Percentiles rank a stretch among this genome's conserved stretches.
Evolutionary conservation across 2,888 invertebrate species (phyloP).

Genomic region (Campopleginae sp.): DNA sequence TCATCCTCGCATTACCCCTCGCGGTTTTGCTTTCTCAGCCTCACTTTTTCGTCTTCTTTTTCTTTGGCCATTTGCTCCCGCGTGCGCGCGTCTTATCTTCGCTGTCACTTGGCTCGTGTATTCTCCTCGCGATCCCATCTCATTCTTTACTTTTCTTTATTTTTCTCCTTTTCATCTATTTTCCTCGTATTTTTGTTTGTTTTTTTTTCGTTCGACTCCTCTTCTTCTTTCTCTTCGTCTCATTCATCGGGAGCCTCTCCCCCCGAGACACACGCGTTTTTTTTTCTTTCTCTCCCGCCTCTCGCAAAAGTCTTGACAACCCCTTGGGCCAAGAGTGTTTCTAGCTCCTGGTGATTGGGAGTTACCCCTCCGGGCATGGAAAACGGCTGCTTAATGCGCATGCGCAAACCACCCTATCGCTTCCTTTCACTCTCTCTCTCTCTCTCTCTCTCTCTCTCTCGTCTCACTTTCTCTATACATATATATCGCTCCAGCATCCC

Average conservation of each 20-base stretch:
- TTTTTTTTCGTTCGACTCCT: slow-evolving; percentile 2
- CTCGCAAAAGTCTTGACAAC: slow-evolving; percentile 74
- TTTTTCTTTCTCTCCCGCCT: slow-evolving; percentile 66
- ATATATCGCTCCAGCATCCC: slow-evolving; percentile 52
- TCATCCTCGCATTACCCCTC: slow-evolving; percentile 24
- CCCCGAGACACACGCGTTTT: slow-evolving; percentile 17
- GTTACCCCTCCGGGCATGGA: slow-evolving; percentile 82
- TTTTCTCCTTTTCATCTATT: not conserved
- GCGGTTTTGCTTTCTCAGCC: not conserved
- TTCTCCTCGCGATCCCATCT: not conserved
- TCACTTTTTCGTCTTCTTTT: slow-evolving; percentile 5
- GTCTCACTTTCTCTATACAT: not conserved
- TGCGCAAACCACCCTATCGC: slow-evolving; percentile 73
- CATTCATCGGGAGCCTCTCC: slow-evolving; percentile 14
- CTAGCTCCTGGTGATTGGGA: slow-evolving; percentile 84
- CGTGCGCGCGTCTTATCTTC: not conserved
- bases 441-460: slow-evolving; percentile 7
- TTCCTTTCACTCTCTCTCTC: slow-evolving; percentile 25
- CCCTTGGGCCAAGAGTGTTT: slow-evolving; percentile 76
- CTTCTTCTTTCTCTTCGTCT: slow-evolving; percentile 12
- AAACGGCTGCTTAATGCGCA: slow-evolving; percentile 75
- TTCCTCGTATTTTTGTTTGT: not conserved
- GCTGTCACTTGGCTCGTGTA: slow-evolving; percentile 13
- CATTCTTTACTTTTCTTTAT: slow-evolving; percentile 2
- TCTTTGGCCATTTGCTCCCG: not conserved